Evolutionary conservation across 2,888 invertebrate species (phyloP).

Genomic region (Caenorhabditis sp.): DNA sequence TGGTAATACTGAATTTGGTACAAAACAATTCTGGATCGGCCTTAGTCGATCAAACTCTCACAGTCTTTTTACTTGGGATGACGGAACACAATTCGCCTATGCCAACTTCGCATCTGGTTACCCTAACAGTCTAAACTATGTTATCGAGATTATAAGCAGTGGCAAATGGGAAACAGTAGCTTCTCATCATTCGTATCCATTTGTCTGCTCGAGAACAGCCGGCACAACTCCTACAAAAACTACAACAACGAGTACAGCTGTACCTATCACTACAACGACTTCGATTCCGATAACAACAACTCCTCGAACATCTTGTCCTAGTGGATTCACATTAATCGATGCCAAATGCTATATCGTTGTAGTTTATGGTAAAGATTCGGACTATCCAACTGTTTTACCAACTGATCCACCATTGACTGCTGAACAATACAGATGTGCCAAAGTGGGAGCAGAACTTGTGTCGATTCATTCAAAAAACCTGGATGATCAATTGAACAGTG

Average conservation of each 20-base stretch:
- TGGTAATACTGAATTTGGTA: neutral
- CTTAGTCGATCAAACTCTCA: neutral
- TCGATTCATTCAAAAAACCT: constrained; percentile 18
- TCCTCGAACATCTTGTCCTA: constrained; percentile 12
- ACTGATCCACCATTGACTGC: constrained; percentile 24
- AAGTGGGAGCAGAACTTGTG: constrained; percentile 27
- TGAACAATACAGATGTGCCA: constrained; percentile 26
- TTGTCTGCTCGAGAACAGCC: constrained; percentile 14
- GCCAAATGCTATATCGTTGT: constrained; percentile 7
- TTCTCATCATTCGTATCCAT: constrained; percentile 17
- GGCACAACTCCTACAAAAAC: neutral
- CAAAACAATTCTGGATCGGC: constrained; percentile 4
- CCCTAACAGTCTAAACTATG: constrained; percentile 25
- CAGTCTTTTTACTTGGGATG: constrained; percentile 2
- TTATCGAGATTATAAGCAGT: constrained; percentile 22
- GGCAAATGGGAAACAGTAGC: constrained; percentile 25
- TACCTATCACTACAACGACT: constrained; percentile 7
- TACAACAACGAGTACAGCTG: constrained; percentile 1
- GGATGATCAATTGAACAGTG: neutral
- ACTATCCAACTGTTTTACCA: constrained; percentile 25
- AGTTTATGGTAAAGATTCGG: constrained; percentile 32
- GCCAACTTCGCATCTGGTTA: constrained; percentile 30
- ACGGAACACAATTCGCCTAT: constrained; percentile 12
- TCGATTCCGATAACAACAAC: constrained; percentile 12
- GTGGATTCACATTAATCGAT: constrained; percentile 20